Percentiles rank a stretch among this genome's conserved stretches.
Conservation (phyloP, 2,113 vertebrate species). For the Lophura nycthemera region DNA sequence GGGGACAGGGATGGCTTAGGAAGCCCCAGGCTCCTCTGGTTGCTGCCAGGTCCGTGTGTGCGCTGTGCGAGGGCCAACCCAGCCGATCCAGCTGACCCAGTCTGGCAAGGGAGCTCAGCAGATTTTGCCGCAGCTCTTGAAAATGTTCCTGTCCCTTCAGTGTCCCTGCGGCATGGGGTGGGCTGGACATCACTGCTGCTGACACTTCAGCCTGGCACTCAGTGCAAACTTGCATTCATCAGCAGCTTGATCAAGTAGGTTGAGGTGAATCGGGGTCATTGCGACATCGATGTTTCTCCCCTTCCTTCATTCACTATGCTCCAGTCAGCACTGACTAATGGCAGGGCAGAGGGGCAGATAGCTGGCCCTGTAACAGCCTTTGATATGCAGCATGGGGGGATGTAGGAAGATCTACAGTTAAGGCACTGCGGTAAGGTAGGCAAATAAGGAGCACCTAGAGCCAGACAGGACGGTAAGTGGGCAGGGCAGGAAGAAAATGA, state of each 20-base stretch:
- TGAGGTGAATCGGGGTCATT: not conserved
- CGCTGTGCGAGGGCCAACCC: accelerated
- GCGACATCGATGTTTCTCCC: not conserved
- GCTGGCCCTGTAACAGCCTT: not conserved
- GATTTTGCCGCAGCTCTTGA: not conserved
- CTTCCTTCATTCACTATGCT: not conserved
- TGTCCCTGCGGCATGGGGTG: not conserved
- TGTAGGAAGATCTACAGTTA: not conserved
- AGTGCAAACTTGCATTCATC: not conserved
- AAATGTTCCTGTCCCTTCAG: not conserved
- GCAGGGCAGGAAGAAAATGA: not conserved
- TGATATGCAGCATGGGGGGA: not conserved
- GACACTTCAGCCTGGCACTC: not conserved
- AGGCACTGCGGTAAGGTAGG: not conserved
- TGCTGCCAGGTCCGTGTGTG: not conserved
- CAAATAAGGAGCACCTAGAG: not conserved
- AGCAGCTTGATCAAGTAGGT: not conserved
- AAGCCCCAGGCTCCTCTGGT: not conserved
- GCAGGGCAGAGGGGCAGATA: not conserved
- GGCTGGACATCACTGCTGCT: not conserved
- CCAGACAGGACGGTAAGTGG: not conserved
- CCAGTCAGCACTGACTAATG: not conserved
- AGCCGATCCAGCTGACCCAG: not conserved
- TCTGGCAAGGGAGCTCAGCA: not conserved
- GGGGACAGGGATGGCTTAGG: not conserved